Base-by-base conservation (phyloP, 2,888 invertebrate species). In the Hirtodrosophila cameraria region DNA sequence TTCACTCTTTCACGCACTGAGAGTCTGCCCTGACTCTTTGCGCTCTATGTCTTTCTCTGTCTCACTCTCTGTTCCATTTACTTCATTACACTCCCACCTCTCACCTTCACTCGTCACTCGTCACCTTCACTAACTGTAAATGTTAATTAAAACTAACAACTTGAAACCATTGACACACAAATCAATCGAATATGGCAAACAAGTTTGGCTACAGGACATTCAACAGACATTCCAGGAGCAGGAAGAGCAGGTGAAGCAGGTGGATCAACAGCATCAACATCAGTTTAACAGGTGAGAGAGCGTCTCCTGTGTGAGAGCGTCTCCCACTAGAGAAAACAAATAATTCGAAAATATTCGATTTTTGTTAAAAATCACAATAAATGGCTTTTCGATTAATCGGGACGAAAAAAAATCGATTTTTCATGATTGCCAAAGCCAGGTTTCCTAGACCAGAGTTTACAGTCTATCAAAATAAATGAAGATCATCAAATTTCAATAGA, bases 141-240 rank as follows among this genome's bases (percentile, higher is more conserved):
- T 52, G 39, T 13, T 27, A 64, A 43, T 3, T 27, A 35, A 43
- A 55, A 52, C 46, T 49, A 74, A 71, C 48, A 54, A 50, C 45
- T 52, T 42, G 27, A 66, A n/a, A 53, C 42, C 57, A 61, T 46
- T 48, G 12, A 64, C 38, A 53, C n/a, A 28, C 18, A 11, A 55
- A 36, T 45, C 31, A 53, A 70, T 35, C 57, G 30, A 58, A 48
- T n/a, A n/a, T 27, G 41, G 36, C 54, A 43, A 55, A 55, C 41
- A 84, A 82, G 96, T 96, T 67, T 97, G 96, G 96, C 96, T 96
- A 88, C 96, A 95, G 2, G 96, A 97, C 1, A 23, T 11, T 4
- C 5, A 5, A 1, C 15, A 8, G 2, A 4, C 96, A 96, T 0
- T 42, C 96, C 53, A 91, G 93, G n/a, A 16, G 8, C 43, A 57